Conservation (phyloP, 2,797 vertebrate species). For the Gymnoscopelus braueri region DNA sequence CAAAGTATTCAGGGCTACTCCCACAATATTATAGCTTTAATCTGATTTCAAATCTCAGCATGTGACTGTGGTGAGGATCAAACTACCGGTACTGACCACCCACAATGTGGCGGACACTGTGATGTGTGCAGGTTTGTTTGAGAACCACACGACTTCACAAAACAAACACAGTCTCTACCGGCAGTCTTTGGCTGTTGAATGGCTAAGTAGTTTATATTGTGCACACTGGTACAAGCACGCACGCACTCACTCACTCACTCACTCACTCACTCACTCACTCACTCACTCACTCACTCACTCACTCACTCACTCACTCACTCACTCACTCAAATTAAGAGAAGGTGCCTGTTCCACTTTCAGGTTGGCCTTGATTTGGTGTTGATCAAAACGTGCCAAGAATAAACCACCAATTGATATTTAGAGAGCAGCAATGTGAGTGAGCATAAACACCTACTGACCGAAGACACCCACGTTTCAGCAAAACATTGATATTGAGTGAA, state of each 20-base stretch:
- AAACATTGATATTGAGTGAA: too few species aligned
- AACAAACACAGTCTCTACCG: too few species aligned
- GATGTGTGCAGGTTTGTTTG: conserved; percentile 38
- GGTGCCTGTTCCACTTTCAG: too few species aligned
- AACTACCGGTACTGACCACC: conserved; percentile 18
- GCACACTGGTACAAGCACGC: not conserved
- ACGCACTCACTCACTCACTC: not conserved
- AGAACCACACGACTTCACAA: too few species aligned
- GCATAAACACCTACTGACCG: too few species aligned
- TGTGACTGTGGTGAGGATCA: conserved; percentile 41
- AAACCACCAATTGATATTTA: too few species aligned
- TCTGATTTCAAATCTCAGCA: conserved; percentile 36
- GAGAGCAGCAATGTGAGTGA: not conserved
- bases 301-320: not conserved
- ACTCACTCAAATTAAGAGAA: too few species aligned
- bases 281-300: conserved; percentile 3
- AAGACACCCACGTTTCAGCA: too few species aligned
- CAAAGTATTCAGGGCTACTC: not conserved
- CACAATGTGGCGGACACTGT: conserved; percentile 16
- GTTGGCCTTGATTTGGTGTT: too few species aligned
- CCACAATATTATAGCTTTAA: conserved; percentile 22
- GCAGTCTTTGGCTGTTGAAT: not conserved
- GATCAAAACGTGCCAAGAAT: too few species aligned
- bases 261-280: not conserved
- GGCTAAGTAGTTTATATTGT: not conserved